Percentiles rank a stretch among this genome's conserved stretches.
phyloP scores from a whole-genome alignment of 1,140 invertebrate species.

The Drosophila guanche region DNA sequence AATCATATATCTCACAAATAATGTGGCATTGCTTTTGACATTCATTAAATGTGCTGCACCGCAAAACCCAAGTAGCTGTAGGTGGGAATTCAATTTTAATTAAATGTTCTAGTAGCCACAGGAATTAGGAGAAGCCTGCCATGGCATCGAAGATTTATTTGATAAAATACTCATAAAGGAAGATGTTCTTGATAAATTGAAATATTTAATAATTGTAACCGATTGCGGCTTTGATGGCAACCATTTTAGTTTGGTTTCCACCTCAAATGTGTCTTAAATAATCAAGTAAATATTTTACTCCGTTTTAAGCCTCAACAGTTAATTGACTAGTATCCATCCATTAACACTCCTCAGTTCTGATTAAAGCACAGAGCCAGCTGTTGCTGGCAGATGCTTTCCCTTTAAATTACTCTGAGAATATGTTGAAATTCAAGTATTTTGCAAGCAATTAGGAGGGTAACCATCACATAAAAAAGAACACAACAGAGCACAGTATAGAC shows the following conservation, averaged over 20 bases:
- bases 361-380: no score
- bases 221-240: no score
- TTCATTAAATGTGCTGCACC: slow-evolving; percentile 27
- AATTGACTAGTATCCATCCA: no score
- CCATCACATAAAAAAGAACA: slow-evolving; percentile 11
- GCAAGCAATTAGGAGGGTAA: slow-evolving; percentile 4
- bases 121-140: slow-evolving; percentile 9
- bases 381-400: no score
- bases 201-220: no score
- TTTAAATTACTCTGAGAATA: not conserved
- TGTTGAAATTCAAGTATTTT: slow-evolving; percentile 16
- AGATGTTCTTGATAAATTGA: no score
- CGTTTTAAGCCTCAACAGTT: no score
- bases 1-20: slow-evolving; percentile 59
- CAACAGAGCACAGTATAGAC: not conserved
- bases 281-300: no score
- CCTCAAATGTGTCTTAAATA: no score
- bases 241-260: no score
- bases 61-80: not conserved
- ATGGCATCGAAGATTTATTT: not conserved
- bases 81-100: slow-evolving; percentile 28
- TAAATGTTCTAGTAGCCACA: slow-evolving; percentile 18
- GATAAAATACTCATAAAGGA: no score
- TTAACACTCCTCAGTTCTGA: no score
- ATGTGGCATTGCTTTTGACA: slow-evolving; percentile 17